Percentiles rank a stretch among this genome's conserved stretches.
Evolutionary conservation across 2,113 vertebrate genomes (phyloP).

Genomic region (Phyllostomus discolor): DNA sequence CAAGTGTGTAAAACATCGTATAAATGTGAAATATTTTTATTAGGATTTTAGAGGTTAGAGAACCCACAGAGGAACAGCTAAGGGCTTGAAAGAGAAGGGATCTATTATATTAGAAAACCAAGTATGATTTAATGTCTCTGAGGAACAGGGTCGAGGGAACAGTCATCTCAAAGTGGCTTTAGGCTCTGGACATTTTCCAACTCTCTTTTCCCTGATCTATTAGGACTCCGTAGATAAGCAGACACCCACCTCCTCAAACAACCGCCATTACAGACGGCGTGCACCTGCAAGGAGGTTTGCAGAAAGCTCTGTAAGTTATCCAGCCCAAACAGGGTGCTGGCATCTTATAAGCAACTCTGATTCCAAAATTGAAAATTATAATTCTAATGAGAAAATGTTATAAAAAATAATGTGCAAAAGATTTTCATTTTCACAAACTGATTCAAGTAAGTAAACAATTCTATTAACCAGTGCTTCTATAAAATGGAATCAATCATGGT

Average conservation of each 20-base stretch:
- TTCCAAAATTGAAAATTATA: neutral
- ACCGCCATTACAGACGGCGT: neutral
- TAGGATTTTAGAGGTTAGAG: neutral
- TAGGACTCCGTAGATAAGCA: neutral
- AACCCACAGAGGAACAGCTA: neutral
- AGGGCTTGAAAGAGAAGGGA: neutral
- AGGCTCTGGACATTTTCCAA: neutral
- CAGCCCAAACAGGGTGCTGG: neutral
- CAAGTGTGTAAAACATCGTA: neutral
- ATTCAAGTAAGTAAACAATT: constrained; percentile 4
- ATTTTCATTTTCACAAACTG: neutral
- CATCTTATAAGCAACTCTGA: neutral
- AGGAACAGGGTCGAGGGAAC: neutral
- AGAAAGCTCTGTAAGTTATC: neutral
- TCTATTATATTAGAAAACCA: neutral
- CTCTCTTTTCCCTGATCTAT: neutral
- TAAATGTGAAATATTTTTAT: neutral
- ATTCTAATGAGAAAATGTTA: neutral
- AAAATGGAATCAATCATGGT: neutral
- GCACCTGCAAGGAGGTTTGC: neutral
- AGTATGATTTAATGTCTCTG: neutral
- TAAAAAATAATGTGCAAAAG: neutral
- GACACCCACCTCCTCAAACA: neutral
- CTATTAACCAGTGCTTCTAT: neutral
- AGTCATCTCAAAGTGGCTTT: neutral